phyloP scores from a whole-genome alignment of 1,140 invertebrate species.

The Drosophila novamexicana region DNA sequence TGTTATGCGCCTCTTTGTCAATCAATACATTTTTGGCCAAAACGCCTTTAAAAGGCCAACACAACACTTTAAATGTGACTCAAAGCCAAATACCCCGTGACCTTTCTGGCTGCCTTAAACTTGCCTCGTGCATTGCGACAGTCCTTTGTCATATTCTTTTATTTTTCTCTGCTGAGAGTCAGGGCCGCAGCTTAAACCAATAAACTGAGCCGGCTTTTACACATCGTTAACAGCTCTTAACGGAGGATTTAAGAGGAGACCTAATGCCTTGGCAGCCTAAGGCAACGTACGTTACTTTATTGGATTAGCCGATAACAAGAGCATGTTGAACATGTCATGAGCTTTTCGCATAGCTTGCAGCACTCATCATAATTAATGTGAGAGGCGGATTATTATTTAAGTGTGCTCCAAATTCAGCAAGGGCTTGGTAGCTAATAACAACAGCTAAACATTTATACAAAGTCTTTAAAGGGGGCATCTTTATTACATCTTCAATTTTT shows the following conservation, averaged over 20 bases:
- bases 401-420: not conserved
- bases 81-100: not conserved
- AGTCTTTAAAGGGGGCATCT: too few relatives aligned
- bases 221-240: conserved; percentile 33
- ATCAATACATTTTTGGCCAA: conserved; percentile 28
- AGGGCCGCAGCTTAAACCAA: conserved; percentile 52
- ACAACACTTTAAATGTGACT: conserved; percentile 33
- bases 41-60: conserved; percentile 13
- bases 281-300: conserved; percentile 61
- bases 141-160: too few relatives aligned
- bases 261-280: conserved; percentile 14
- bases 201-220: conserved; percentile 49
- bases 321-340: conserved; percentile 45
- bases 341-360: conserved; percentile 20
- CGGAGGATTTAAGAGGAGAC: not conserved
- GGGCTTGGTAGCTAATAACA: not conserved
- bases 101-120: not conserved
- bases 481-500: too few relatives aligned
- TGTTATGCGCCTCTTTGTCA: conserved; percentile 55
- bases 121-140: not conserved
- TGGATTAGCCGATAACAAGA: conserved; percentile 53
- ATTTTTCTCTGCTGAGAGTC: conserved; percentile 9
- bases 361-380: conserved; percentile 20
- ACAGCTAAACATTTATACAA: not conserved
- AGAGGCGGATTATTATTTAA: not conserved